Conservation (phyloP, 2,113 vertebrate species). For the Suricata suricatta region DNA sequence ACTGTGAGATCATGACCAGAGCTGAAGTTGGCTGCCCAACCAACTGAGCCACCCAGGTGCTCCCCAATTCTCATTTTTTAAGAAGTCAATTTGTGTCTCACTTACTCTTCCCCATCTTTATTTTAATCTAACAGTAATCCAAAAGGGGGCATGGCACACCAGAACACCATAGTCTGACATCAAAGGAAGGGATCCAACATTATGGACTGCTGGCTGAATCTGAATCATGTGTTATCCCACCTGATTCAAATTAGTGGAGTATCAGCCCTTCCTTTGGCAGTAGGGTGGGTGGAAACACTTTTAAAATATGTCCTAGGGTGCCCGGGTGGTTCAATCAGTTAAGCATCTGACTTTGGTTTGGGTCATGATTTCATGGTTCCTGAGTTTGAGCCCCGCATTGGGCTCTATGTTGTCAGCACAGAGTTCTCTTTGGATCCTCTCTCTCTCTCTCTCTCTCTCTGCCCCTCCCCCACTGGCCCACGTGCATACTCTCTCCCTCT, state of each 20-base stretch:
- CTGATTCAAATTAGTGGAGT: neutral
- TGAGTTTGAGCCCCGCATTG: too few species aligned
- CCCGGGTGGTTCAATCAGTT: too few species aligned
- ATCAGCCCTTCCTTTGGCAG: neutral
- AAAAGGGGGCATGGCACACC: neutral
- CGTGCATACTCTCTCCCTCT: too few species aligned
- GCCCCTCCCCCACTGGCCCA: too few species aligned
- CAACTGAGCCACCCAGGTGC: neutral
- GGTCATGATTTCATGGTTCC: too few species aligned
- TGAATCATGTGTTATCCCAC: neutral
- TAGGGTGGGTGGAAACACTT: slow-evolving; percentile 31
- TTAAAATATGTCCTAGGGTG: neutral
- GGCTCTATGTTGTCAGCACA: too few species aligned
- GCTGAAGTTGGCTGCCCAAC: neutral
- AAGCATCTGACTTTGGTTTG: too few species aligned
- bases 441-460: too few species aligned
- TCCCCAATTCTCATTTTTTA: neutral
- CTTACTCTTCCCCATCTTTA: neutral
- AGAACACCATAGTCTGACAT: neutral
- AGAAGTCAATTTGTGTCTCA: neutral
- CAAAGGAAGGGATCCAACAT: neutral
- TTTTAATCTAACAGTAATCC: slow-evolving; percentile 7
- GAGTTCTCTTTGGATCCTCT: too few species aligned
- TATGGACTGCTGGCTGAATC: neutral
- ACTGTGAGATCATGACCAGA: neutral